Base-by-base conservation (phyloP, 2,888 invertebrate species). In the Drosophila tanythrix region DNA sequence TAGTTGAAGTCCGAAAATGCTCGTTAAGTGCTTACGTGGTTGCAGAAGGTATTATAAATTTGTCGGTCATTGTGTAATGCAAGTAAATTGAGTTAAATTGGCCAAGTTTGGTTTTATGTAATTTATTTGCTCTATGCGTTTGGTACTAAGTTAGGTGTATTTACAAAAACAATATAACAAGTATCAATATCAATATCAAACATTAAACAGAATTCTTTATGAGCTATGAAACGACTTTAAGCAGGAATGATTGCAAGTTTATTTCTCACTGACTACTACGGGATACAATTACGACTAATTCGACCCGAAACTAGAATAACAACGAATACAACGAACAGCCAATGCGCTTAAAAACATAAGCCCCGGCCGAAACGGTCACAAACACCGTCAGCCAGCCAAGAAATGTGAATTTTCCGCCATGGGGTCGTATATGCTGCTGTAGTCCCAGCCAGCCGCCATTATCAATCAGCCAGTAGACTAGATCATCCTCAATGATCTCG, bases 381-480 rank as follows among this genome's bases (percentile, higher is more conserved):
- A 93, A 93, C 27, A 93, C 66, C 29, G 93, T 92, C 58, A 93
- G 71, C 91, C 92, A 92, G 70, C 92, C 93, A 1, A 93, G 83
- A 79, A 93, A 92, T 65, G 92, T 91, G 67, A 92, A 90, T 75
- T 92, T 89, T 8, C 91, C 90, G 13, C 81, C 83, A 38, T 89
- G 89, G 15, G 92, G 92, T 13, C 91, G 76, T 53, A 92, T 92
- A 56, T 93, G 92, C 68, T 92, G 89, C 59, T 92, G 91, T 21
- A 93, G 71, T 25, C 93, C 93, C 66, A 90, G 70, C 98, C 98
- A 98, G 92, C 98, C 98, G 33, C 97, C 97, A 88, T 97, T 96
- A 50, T 95, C 94, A 51, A 96, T 95, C 33, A 98, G 95, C 98
- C 98, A 98, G 2, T 95, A 92, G 29, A 91, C 91, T 55, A 96